Percentiles rank a stretch among this genome's conserved stretches.
phyloP scores from a whole-genome alignment of 2,113 vertebrate genomes.

The Phylloscopus trochiloides region DNA sequence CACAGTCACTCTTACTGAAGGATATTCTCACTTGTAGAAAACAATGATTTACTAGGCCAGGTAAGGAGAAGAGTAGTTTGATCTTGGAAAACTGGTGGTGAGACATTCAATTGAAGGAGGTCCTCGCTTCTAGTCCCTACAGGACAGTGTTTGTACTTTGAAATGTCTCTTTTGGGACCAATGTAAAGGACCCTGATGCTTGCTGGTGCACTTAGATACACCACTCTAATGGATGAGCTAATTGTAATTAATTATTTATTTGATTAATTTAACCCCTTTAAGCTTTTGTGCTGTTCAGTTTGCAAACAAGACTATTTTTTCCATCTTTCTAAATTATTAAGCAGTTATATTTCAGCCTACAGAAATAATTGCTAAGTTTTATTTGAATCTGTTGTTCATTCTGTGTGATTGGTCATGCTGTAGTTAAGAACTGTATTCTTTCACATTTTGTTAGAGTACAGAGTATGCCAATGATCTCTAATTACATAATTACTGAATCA shows the following conservation, averaged over 20 bases:
- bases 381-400: not conserved
- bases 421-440: not conserved
- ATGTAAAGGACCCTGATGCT: not conserved
- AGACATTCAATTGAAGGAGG: not conserved
- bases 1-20: not conserved
- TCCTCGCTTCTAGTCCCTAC: not conserved
- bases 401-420: not conserved
- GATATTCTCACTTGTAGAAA: not conserved
- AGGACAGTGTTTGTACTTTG: not conserved
- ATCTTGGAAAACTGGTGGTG: not conserved
- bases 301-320: not conserved
- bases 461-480: not conserved
- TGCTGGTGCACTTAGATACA: not conserved
- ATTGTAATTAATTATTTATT: slow-evolving; percentile 11
- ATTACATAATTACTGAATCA: not conserved
- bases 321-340: slow-evolving; percentile 24
- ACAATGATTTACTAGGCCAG: not conserved
- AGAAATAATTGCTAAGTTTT: not conserved
- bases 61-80: not conserved
- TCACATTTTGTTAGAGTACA: not conserved
- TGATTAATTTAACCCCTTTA: slow-evolving; percentile 14
- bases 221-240: not conserved
- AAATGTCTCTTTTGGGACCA: not conserved
- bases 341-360: not conserved
- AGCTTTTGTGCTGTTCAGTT: not conserved